These are phyloP conservation scores for Actenoides lindsayi DNA, from an alignment of 2,113 vertebrate species.

Conservation along the genomic window DNA sequence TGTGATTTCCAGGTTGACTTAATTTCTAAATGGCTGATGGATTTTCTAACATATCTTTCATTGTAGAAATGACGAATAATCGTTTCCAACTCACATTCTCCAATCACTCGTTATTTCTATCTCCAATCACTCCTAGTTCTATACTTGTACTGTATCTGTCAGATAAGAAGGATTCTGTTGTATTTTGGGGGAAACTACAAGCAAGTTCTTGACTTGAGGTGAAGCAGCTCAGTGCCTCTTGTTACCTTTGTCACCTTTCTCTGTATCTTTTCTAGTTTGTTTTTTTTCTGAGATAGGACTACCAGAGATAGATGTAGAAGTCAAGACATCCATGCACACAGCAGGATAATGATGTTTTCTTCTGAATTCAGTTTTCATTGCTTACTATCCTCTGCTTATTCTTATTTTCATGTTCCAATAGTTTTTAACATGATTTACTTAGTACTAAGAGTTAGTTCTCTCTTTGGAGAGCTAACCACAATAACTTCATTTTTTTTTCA, in stretches of 20 bases:
- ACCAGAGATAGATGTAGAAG: neutral
- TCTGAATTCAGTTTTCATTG: neutral
- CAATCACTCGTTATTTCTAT: neutral
- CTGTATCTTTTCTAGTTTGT: neutral
- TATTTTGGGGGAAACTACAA: neutral
- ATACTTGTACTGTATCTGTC: neutral
- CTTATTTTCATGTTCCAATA: neutral
- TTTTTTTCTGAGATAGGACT: neutral
- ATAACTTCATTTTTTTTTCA: neutral
- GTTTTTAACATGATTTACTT: neutral
- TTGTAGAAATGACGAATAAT: neutral
- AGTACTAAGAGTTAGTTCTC: neutral
- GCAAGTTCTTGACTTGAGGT: neutral
- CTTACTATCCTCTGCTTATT: neutral
- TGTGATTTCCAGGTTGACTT: neutral
- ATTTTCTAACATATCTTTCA: neutral
- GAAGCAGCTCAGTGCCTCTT: neutral
- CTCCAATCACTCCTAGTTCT: neutral
- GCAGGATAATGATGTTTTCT: neutral
- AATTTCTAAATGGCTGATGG: neutral
- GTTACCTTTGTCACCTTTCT: neutral
- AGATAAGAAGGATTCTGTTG: neutral
- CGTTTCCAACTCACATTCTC: neutral
- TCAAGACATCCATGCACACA: neutral
- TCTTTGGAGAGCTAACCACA: neutral